A percentile compares a stretch with the other conserved stretches of the same genome.
Evolutionary conservation across 2,113 vertebrate species (phyloP).

Genomic region (Coreoperca whiteheadi): DNA sequence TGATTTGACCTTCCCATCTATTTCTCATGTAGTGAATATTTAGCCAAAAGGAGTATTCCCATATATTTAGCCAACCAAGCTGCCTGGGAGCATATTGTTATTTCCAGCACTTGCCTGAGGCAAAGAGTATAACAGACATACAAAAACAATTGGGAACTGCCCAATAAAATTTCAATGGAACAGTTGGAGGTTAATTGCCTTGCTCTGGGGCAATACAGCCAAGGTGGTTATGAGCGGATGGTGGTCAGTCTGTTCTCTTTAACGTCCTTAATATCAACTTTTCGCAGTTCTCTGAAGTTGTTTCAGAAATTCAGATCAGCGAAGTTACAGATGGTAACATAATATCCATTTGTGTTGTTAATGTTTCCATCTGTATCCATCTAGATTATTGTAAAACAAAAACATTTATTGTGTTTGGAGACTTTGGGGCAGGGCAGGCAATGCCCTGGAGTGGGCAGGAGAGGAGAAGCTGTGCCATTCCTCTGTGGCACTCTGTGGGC

Average conservation of each 20-base stretch:
- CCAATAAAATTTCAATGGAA: slow-evolving; percentile 38
- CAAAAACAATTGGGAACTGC: slow-evolving; percentile 37
- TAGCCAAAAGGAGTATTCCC: slow-evolving; percentile 5
- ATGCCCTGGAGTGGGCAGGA: too few species aligned
- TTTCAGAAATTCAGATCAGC: neutral
- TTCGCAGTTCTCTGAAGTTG: neutral
- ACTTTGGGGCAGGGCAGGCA: neutral
- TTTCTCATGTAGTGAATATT: slow-evolving; percentile 3
- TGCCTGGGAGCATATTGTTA: slow-evolving; percentile 45
- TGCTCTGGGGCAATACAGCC: slow-evolving; percentile 21
- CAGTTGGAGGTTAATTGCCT: slow-evolving; percentile 66
- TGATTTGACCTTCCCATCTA: neutral
- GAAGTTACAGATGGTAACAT: slow-evolving; percentile 15
- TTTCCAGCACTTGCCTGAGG: slow-evolving; percentile 53
- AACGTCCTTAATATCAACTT: slow-evolving; percentile 14
- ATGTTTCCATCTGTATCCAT: slow-evolving; percentile 24
- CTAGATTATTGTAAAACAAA: slow-evolving; percentile 16
- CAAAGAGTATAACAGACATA: slow-evolving; percentile 16
- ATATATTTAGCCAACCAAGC: slow-evolving; percentile 14
- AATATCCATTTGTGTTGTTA: slow-evolving; percentile 9
- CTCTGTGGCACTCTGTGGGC: too few species aligned
- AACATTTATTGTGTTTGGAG: neutral
- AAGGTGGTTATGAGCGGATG: slow-evolving; percentile 22
- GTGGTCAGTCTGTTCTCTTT: slow-evolving; percentile 44
- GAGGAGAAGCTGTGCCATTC: too few species aligned